Conservation (phyloP, 2,888 invertebrate species). For the Leucophenga montana region DNA sequence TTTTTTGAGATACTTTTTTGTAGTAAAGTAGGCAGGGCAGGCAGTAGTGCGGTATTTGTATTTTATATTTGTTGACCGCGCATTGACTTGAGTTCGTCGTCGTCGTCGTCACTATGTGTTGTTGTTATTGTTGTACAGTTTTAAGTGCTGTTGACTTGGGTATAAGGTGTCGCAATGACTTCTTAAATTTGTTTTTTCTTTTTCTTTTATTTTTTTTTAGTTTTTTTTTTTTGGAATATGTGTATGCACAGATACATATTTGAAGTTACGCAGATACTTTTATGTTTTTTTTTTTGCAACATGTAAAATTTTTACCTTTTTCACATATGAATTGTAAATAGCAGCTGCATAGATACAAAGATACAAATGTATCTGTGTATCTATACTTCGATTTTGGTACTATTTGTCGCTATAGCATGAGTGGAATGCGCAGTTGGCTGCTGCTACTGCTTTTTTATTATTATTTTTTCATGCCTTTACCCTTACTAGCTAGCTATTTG, state of each 20-base stretch:
- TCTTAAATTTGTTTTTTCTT: conserved; percentile 10
- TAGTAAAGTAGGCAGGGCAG: not conserved
- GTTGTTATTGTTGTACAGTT: conserved; percentile 54
- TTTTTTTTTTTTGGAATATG: conserved; percentile 11
- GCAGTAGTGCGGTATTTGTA: conserved; percentile 18
- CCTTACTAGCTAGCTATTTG: no score
- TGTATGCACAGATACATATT: conserved; percentile 31
- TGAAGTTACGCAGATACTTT: conserved; percentile 1
- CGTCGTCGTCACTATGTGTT: conserved; percentile 28
- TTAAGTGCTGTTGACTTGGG: conserved; percentile 70
- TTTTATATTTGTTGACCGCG: conserved; percentile 53
- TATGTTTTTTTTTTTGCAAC: not conserved
- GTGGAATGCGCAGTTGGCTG: no score
- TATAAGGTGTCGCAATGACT: conserved; percentile 68
- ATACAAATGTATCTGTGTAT: no score
- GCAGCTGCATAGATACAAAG: no score
- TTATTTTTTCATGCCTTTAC: no score
- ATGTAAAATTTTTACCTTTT: not conserved
- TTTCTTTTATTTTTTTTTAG: conserved; percentile 11
- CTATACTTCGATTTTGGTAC: no score
- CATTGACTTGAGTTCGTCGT: conserved; percentile 62
- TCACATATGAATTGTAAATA: no score
- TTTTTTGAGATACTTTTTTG: conserved; percentile 17
- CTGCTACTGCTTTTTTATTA: no score
- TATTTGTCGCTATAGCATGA: no score